Percentiles rank a stretch among this genome's conserved stretches.
Evolutionary conservation across 2,797 vertebrate species (phyloP).

Genomic region (Coccyzus lansbergi): DNA sequence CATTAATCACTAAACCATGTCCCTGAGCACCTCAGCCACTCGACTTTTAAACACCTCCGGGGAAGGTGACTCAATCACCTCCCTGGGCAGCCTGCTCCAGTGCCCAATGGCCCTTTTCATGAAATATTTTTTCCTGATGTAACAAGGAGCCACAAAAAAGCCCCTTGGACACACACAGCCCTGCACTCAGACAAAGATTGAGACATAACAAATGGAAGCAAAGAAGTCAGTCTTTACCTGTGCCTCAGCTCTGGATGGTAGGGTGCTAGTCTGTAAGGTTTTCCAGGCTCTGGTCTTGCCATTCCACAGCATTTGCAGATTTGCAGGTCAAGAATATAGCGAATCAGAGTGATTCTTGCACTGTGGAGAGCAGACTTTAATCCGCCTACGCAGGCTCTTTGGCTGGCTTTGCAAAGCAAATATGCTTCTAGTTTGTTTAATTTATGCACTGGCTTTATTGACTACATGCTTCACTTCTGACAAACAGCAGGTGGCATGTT

Average conservation of each 20-base stretch:
- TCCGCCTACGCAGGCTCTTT: background rate
- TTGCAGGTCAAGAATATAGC: background rate
- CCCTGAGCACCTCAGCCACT: too few relatives aligned
- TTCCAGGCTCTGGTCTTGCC: background rate
- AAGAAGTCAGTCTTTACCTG: too few relatives aligned
- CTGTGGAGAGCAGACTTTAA: background rate
- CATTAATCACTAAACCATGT: too few relatives aligned
- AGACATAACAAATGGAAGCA: too few relatives aligned
- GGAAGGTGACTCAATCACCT: too few relatives aligned
- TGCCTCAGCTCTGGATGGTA: background rate
- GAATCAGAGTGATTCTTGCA: background rate
- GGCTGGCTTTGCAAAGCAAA: background rate
- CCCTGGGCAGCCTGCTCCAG: too few relatives aligned
- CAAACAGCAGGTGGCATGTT: slow-evolving; percentile 55
- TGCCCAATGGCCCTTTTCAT: too few relatives aligned
- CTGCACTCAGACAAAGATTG: too few relatives aligned
- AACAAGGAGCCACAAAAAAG: too few relatives aligned
- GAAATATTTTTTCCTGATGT: too few relatives aligned
- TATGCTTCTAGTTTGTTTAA: background rate
- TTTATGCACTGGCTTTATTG: background rate
- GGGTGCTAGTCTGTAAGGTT: background rate
- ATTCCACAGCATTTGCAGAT: background rate
- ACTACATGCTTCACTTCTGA: background rate
- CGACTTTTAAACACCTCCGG: too few relatives aligned
- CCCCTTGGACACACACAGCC: too few relatives aligned